A percentile compares a stretch with the other conserved stretches of the same genome.
Evolutionary conservation across 1,140 invertebrate species (phyloP).

Genomic region (Drosophila carrolli): DNA sequence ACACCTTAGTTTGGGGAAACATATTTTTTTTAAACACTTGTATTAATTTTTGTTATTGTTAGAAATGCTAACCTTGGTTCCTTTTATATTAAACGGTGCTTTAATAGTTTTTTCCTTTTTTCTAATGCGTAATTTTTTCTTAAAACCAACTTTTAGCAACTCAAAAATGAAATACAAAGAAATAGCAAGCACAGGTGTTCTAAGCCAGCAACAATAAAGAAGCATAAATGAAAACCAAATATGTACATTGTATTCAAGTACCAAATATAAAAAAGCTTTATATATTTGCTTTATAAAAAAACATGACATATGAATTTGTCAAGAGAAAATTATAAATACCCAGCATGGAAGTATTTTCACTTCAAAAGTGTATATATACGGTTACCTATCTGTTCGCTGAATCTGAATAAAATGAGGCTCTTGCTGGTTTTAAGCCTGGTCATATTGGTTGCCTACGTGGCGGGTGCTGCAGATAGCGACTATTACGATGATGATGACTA

Average conservation of each 20-base stretch:
- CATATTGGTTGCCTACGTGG: slow-evolving; percentile 13
- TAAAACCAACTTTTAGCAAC: neutral
- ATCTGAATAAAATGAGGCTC: slow-evolving; percentile 10
- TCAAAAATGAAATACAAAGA: slow-evolving; percentile 4
- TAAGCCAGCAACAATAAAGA: slow-evolving; percentile 2
- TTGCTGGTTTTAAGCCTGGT: slow-evolving; percentile 5
- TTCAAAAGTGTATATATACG: slow-evolving; percentile 6
- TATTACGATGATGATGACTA: neutral
- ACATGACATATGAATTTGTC: no score
- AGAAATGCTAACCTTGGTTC: neutral
- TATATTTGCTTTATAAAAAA: neutral
- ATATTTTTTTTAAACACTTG: no score
- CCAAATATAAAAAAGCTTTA: slow-evolving; percentile 1
- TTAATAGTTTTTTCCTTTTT: neutral
- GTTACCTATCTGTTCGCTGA: slow-evolving; percentile 10
- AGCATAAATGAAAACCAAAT: slow-evolving; percentile 7
- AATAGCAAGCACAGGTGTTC: slow-evolving; percentile 30
- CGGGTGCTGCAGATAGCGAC: neutral
- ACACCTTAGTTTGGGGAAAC: no score
- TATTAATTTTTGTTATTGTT: no score
- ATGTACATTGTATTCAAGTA: neutral
- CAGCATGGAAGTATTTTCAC: slow-evolving; percentile 4
- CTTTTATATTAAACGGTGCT: neutral
- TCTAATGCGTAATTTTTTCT: neutral
- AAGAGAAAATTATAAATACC: slow-evolving; percentile 26